Evolutionary conservation across 2,888 invertebrate genomes (phyloP).

Genomic region (Drosophila affinis): DNA sequence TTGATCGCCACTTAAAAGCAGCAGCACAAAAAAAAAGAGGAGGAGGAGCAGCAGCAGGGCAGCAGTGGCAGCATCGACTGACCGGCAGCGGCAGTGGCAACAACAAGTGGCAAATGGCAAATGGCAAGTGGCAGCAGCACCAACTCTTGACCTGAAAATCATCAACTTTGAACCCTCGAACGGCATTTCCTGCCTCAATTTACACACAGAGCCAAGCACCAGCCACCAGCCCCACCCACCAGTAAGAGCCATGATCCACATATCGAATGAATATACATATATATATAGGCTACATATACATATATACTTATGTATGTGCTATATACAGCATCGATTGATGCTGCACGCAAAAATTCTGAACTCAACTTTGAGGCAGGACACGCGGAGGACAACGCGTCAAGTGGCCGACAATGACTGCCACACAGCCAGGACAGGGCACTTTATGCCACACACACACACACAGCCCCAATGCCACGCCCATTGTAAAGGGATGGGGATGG

Average conservation of each 20-base stretch:
- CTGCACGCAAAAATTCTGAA: slow-evolving; percentile 37
- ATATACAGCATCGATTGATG: slow-evolving; percentile 36
- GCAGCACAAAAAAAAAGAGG: slow-evolving; percentile 24
- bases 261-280: slow-evolving; percentile 7
- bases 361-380: slow-evolving; percentile 44
- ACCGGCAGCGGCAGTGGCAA: slow-evolving; percentile 40
- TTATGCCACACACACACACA: slow-evolving; percentile 43
- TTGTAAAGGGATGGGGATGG: slow-evolving; percentile 45
- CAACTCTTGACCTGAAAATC: slow-evolving; percentile 73
- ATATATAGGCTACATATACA: not conserved
- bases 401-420: slow-evolving; percentile 65
- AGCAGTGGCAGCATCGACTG: slow-evolving; percentile 12
- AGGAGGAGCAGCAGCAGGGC: not conserved
- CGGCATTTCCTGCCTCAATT: slow-evolving; percentile 75
- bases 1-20: slow-evolving; percentile 71
- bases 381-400: slow-evolving; percentile 13
- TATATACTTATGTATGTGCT: not conserved
- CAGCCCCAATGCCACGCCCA: slow-evolving; percentile 4
- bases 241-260: slow-evolving; percentile 30
- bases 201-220: slow-evolving; percentile 57
- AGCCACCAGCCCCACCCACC: not conserved
- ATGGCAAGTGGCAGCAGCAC: slow-evolving; percentile 51
- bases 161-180: slow-evolving; percentile 62
- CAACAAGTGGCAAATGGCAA: slow-evolving; percentile 59
- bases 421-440: slow-evolving; percentile 72